Base-by-base conservation (phyloP, 2,797 vertebrate genomes). In the Tauraco hartlaubi region DNA sequence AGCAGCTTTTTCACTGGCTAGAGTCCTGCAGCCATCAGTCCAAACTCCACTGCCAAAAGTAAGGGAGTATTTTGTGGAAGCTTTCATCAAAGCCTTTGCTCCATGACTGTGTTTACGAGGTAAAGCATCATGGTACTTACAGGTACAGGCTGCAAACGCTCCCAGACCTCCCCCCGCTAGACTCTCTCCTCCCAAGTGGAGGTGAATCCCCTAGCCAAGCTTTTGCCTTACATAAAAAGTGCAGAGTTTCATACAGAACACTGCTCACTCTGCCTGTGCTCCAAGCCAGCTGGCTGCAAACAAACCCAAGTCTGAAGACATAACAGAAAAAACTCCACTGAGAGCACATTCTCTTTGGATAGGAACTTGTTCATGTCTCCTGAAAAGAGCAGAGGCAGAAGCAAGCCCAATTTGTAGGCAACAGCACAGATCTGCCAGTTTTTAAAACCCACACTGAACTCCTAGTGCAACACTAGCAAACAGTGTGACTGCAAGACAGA, bases 211-310 rank as follows among this genome's bases (percentile, higher is more conserved):
- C 20, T 3, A 13, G n/a, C 56, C 31, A 61, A 71, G 56, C 37
- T 79, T 75, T 52, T 73, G 44, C 67, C 55, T 66, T 20, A 26
- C 2, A 55, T 19, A 14, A 31, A 22, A 93, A 91, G 43, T 15
- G 49, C 44, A n/a, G 0, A 49, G 49, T 71, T 67, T 80, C 52
- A 62, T 20, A 63, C 7, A 48, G 21, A 83, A 86, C 2, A 2
- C 69, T 72, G 46, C 73, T 93, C 35, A 12, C 21, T 61, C 75
- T 78, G 82, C 66, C 85, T 59, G 49, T 48, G 66, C 43, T 92
- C 46, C 41, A 71, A 94, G 82, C 72, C 94, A 95, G 76, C 73
- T 95, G 93, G 94, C 88, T 61, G n/a, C 73, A 80, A 95, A 81
- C 2, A 3, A 74, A 59, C 37, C 9, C 58, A 35, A 88, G 90